A percentile compares a stretch with the other conserved stretches of the same genome.
Evolutionary conservation across 1,140 invertebrate genomes (phyloP).

Genomic region (Oscheius sp.): DNA sequence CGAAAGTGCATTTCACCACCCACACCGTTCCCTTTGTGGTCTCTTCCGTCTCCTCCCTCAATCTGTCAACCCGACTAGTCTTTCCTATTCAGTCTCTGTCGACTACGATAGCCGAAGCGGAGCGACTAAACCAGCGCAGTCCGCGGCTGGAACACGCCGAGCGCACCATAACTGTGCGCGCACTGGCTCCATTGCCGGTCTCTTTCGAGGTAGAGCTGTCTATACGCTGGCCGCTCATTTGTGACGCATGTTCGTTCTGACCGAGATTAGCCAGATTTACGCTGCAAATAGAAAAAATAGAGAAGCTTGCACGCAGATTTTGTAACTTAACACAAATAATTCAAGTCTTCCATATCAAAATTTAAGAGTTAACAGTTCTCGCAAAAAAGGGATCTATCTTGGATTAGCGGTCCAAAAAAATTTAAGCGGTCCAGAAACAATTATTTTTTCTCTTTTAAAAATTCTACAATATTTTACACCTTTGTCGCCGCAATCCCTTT

Average conservation of each 20-base stretch:
- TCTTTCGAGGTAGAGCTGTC: constrained; percentile 31
- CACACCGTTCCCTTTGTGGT: too few relatives aligned
- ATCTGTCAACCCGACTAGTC: too few relatives aligned
- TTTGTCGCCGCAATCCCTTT: background rate
- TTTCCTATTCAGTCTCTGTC: constrained; percentile 21
- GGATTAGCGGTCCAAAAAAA: too few relatives aligned
- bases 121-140: constrained; percentile 21
- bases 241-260: background rate
- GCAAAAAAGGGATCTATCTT: too few relatives aligned
- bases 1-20: too few relatives aligned
- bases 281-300: too few relatives aligned
- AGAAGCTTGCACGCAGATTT: too few relatives aligned
- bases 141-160: constrained; percentile 38
- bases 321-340: too few relatives aligned
- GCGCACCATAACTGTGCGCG: constrained; percentile 37
- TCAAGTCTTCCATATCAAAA: background rate
- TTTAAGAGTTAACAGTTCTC: too few relatives aligned
- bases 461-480: background rate
- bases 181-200: constrained; percentile 32
- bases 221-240: background rate
- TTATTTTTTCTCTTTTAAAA: background rate
- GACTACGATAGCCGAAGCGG: constrained; percentile 25
- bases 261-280: too few relatives aligned
- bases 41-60: too few relatives aligned
- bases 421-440: too few relatives aligned